Conservation (phyloP, 2,888 invertebrate species). For the Pheosia gnoma region DNA sequence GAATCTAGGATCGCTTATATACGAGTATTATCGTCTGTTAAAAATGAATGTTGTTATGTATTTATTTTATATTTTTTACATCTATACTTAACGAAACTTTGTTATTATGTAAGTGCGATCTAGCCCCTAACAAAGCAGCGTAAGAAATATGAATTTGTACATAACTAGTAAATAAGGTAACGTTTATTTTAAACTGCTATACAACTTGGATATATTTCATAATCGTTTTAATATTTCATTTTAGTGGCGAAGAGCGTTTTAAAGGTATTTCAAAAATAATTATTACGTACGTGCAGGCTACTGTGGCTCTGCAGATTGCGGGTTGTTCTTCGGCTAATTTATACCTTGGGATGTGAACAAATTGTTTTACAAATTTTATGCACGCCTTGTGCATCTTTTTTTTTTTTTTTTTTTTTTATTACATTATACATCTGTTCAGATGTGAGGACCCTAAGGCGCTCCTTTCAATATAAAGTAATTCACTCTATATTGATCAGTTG, state of each 20-base stretch:
- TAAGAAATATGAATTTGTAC: too few relatives aligned
- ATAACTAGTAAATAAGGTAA: too few relatives aligned
- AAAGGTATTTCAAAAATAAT: conserved; percentile 63
- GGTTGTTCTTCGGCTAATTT: conserved; percentile 63
- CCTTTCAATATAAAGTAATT: conserved; percentile 21
- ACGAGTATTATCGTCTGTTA: too few relatives aligned
- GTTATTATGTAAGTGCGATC: too few relatives aligned
- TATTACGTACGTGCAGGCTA: conserved; percentile 60
- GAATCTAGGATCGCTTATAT: too few relatives aligned
- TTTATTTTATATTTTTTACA: too few relatives aligned
- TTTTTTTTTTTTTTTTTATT: too few relatives aligned
- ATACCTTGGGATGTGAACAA: conserved; percentile 58
- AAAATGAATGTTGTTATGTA: too few relatives aligned
- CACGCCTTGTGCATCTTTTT: conserved; percentile 50
- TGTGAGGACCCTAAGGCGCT: conserved; percentile 11
- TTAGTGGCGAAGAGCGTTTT: conserved; percentile 47
- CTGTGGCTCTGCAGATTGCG: conserved; percentile 59
- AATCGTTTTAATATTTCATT: conserved; percentile 11
- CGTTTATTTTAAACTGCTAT: neutral
- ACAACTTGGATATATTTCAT: conserved; percentile 9
- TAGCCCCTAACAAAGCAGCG: too few relatives aligned
- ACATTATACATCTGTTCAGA: conserved; percentile 48
- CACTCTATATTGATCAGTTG: conserved; percentile 31
- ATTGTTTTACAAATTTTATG: conserved; percentile 60
- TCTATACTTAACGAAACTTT: too few relatives aligned